Base-by-base conservation (phyloP, 2,113 vertebrate species). In the Noturus placidus region DNA sequence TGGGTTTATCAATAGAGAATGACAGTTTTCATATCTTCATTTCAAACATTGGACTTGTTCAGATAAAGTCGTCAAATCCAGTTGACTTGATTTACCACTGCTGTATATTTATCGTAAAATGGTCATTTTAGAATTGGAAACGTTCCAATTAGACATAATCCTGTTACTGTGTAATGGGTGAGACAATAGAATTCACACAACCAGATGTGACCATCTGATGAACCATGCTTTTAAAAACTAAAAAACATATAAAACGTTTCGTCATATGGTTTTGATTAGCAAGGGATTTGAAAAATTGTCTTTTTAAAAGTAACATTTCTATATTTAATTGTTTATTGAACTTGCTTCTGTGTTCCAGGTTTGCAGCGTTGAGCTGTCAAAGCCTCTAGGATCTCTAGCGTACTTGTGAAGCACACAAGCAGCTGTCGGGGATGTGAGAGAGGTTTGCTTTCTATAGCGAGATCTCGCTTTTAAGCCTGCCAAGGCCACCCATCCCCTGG, bases 371-470 rank as follows among this genome's bases (percentile, higher is more conserved):
- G 76, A n/a, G 42, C 86, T 72, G 46, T 20, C 30, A n/a, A 27
- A 52, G 82, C 42, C 33, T 82, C 14, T 61, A 56, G 50, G 35
- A 46, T 87, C 46, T 30, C 56, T 54, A 42, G 57, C 59, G 30
- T 52, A 79, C 57, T 38, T 42, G 86, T 89, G 86, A 84, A 65
- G 42, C 57, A 80, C 46, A 20, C n/a, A 42, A 82, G 72, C 89
- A 87, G 89, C 86, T 87, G 86, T 85, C 85, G 42, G 65, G 74
- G 54, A 81, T 84, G 42, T n/a, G 78, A 85, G 27, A 9, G 78
- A 57, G 76, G 82, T 74, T 87, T 67, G 82, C 82, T 81, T 87
- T 87, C 86, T 87, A 77, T 83, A 83, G 69, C 22, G 57, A 52
- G 70, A 57, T 22, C 57, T 83, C 35, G 3, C 70, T 63, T 27